These are phyloP conservation scores for Leptoteleia sp. DNA, from an alignment of 1,140 invertebrate species.

Conservation along the genomic window DNA sequence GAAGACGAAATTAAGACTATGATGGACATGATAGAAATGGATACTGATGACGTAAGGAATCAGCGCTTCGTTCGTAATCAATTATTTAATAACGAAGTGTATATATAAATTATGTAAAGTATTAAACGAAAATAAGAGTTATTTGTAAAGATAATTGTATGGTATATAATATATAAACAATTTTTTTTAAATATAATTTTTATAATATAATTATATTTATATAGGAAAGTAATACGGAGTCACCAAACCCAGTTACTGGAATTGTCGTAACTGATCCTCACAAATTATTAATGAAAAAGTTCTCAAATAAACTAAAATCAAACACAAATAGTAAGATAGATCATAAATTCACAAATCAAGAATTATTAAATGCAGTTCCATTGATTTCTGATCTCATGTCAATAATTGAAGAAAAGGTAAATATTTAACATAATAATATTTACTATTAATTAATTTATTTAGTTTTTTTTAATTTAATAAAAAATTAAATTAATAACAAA, in stretches of 20 bases:
- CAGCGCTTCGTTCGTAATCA: no score
- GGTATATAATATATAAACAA: no score
- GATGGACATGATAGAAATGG: conserved; percentile 74
- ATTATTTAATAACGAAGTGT: no score
- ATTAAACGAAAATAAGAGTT: no score
- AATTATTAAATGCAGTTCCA: conserved; percentile 73
- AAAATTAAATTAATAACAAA: background rate
- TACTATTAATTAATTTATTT: no score
- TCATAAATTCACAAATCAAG: conserved; percentile 60
- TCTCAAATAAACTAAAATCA: conserved; percentile 26
- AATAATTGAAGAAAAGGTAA: conserved; percentile 69
- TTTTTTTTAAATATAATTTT: no score
- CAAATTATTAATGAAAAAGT: conserved; percentile 44
- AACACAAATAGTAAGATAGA: conserved; percentile 40
- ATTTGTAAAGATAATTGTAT: no score
- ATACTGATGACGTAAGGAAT: conserved; percentile 73
- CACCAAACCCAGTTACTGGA: conserved; percentile 45
- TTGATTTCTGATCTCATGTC: conserved; percentile 73
- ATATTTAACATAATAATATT: conserved; percentile 4
- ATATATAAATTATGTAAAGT: no score
- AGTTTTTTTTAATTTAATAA: no score
- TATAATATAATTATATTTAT: no score
- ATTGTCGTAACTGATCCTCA: conserved; percentile 32
- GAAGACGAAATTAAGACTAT: conserved; percentile 79
- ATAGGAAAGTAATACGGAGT: conserved; percentile 69